A percentile compares a stretch with the other conserved stretches of the same genome.
Evolutionary conservation across 2,888 invertebrate genomes (phyloP).

Genomic region (Subacronicta megacephala): DNA sequence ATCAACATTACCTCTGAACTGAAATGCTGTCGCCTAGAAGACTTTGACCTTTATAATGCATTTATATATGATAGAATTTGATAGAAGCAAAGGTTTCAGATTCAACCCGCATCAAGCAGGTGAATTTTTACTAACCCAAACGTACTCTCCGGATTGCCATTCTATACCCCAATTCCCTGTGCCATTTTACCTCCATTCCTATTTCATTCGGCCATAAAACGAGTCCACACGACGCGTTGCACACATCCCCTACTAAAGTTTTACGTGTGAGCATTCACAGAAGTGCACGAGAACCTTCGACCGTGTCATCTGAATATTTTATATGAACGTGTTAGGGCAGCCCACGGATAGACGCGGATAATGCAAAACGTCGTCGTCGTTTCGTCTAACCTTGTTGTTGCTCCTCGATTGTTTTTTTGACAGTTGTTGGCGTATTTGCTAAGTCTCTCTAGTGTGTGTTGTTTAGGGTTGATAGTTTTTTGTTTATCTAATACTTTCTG

Average conservation of each 20-base stretch:
- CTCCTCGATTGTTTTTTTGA: background rate
- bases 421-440: background rate
- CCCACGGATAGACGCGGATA: background rate
- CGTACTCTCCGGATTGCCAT: slow-evolving; percentile 16
- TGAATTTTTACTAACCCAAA: background rate
- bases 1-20: no score
- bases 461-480: no score
- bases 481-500: no score
- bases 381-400: background rate
- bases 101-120: background rate
- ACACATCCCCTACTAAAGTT: slow-evolving; percentile 42
- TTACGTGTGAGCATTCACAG: slow-evolving; percentile 45
- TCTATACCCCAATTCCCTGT: slow-evolving; percentile 14
- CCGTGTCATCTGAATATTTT: slow-evolving; percentile 40
- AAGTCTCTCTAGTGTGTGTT: background rate
- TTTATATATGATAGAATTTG: no score
- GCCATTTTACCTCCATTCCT: slow-evolving; percentile 24
- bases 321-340: slow-evolving; percentile 22
- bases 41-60: no score
- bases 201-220: slow-evolving; percentile 49
- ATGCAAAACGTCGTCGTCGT: background rate
- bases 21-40: no score
- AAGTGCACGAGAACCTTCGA: slow-evolving; percentile 29
- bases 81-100: no score
- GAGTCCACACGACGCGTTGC: slow-evolving; percentile 36